These are phyloP conservation scores for Dicerorhinus sumatrensis DNA, from an alignment of 2,113 vertebrate species.

Conservation along the genomic window DNA sequence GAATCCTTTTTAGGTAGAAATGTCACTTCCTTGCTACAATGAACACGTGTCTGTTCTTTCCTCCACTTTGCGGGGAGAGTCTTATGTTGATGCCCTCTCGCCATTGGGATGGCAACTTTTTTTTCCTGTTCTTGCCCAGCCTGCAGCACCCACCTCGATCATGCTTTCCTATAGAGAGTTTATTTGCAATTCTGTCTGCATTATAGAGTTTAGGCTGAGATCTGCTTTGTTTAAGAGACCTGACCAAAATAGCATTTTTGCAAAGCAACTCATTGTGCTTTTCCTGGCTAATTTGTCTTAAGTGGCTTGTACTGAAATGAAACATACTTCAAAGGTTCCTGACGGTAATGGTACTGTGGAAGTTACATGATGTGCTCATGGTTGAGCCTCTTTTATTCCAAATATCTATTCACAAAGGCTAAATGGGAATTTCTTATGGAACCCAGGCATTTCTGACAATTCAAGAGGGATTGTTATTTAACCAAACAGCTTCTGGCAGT, in stretches of 20 bases:
- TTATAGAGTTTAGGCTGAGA: background rate
- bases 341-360: slow-evolving; percentile 19
- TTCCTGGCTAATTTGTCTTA: slow-evolving; percentile 65
- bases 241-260: slow-evolving; percentile 51
- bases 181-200: background rate
- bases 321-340: slow-evolving; percentile 39
- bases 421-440: slow-evolving; percentile 9
- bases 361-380: background rate
- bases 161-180: background rate
- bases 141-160: background rate
- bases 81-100: background rate
- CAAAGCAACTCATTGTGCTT: slow-evolving; percentile 31
- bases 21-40: background rate
- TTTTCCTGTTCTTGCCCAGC: background rate
- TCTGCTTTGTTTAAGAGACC: slow-evolving; percentile 19
- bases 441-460: background rate
- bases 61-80: too few relatives aligned
- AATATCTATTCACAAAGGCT: slow-evolving; percentile 43
- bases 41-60: background rate
- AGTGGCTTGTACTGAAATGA: slow-evolving; percentile 58
- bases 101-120: background rate
- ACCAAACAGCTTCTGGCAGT: slow-evolving; percentile 22
- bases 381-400: slow-evolving; percentile 12
- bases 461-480: background rate
- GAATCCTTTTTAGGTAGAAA: background rate